Evolutionary conservation across 1,140 invertebrate genomes (phyloP), one percentile per base, ranked within the genome.

Genomic region (Helicoverpa armigera): DNA sequence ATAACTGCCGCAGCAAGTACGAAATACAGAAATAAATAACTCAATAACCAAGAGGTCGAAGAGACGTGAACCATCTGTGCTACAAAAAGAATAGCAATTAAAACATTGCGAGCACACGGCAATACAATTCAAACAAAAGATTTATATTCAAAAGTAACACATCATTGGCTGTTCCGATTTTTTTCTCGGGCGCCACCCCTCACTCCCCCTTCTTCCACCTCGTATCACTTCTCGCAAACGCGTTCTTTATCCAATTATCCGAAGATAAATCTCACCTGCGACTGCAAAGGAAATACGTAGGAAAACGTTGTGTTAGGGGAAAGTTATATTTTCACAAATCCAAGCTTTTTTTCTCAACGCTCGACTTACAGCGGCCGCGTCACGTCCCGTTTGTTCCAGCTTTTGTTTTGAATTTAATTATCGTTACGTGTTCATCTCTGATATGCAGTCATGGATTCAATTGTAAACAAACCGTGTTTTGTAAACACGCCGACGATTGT

Each of bases 201-300:
- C 77, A 53, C 53, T 82, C 86, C 79, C 86, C 86, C 87, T 86
- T 86, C 88, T 92, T 91, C 88, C 90, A 85, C 85, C 84, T 89
- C 90, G 92, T 91, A 94, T 94, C 93, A 94, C 92, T 89, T 94
- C 88, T 88, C 92, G 89, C 89, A 87, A 93, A 89, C 88, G 90
- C 93, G 89, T 94, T 92, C 89, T 94, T 93, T 93, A 94, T 94
- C 92, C 93, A 94, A 94, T 94, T 94, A 94, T 91, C 91, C 89
- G 90, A 87, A 92, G 93, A 94, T 94, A 94, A 93, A 93, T 94
- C 91, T 94, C 93, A 94, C 93, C 93, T 94, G 93, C 88, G 91
- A 92, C 92, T 92, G 87, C 88, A 79, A 85, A 90, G 89, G 90
- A 92, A 93, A 94, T 93, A 86, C 90, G 86, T 82, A 90, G 83